Evolutionary conservation across 1,140 invertebrate species (phyloP), one percentile per base, ranked within the genome.

Genomic region (Tenebrio molitor): DNA sequence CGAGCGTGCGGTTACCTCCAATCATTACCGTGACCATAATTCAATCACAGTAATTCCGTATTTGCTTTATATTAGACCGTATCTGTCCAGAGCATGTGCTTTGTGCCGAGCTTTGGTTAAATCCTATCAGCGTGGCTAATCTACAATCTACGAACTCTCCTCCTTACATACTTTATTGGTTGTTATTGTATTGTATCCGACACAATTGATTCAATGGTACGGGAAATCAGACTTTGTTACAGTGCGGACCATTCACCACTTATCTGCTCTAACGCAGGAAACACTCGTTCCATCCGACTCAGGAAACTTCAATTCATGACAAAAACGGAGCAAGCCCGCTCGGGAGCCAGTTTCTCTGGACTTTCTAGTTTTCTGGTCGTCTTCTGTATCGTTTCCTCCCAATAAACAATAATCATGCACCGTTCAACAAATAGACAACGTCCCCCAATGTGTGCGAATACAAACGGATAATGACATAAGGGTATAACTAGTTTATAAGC

Each of bases 401-500:
- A 25, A 58, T 58, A 58, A 58, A 29, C 50, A 58, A 29, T 58
- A 58, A 58, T 58, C 50, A 25, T 58, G 23, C 50, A 29, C 29
- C 50, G 50, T 25, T 58, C 50, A 29, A 15, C 23, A 58, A 58
- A 58, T 58, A 58, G 50, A 58, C 21, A 58, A 58, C 50, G n/a
- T 58, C 50, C 50, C 50, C 23, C 50, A 29, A 15, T 67, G 64
- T 68, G 44, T 46, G 16, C 44, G 39, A 68, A 46, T 44, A 46
- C 39, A 71, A 62, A 44, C 50, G 69, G 68, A 71, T 74, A 74
- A 74, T 74, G 70, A 74, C 69, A 74, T 72, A 74, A 74, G 70
- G 73, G 69, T 46, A 74, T 74, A 74, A 74, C 73, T 72, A 74
- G 73, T 74, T 74, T 74, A 74, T 65, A 69, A 66, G 69, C 64